These are phyloP conservation scores for Tokudaia tokunoshimensis DNA, from an alignment of 2,797 vertebrate species.

Conservation along the genomic window DNA sequence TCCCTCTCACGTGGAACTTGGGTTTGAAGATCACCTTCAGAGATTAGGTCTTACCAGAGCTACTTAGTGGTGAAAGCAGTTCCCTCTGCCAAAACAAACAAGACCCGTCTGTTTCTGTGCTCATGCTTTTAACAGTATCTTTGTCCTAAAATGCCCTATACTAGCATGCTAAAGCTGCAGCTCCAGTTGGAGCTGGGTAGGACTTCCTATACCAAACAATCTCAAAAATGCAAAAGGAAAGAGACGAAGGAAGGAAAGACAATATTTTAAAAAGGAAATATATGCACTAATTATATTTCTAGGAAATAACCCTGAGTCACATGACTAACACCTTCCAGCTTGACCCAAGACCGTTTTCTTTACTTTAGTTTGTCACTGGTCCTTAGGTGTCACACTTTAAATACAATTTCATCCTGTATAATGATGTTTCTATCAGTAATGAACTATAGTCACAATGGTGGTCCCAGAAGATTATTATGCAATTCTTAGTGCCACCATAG, in stretches of 20 bases:
- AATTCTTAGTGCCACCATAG: neutral
- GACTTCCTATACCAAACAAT: constrained; percentile 49
- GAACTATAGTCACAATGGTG: neutral
- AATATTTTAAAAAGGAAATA: constrained; percentile 17
- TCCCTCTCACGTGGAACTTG: constrained; percentile 31
- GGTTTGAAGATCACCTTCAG: constrained; percentile 56
- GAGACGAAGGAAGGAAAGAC: neutral
- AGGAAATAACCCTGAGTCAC: constrained; percentile 31
- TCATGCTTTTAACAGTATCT: constrained; percentile 64
- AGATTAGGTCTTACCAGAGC: constrained; percentile 55
- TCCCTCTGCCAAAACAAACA: constrained; percentile 69
- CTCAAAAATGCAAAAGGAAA: constrained; percentile 36
- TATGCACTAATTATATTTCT: constrained; percentile 30
- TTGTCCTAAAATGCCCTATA: constrained; percentile 68
- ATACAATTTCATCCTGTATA: neutral
- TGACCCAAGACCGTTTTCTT: constrained; percentile 10
- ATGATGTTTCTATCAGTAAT: neutral
- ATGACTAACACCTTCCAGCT: constrained; percentile 31
- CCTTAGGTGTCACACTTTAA: constrained; percentile 10
- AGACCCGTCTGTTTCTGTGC: constrained; percentile 60
- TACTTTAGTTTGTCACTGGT: constrained; percentile 14
- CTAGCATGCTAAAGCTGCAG: constrained; percentile 57
- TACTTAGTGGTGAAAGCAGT: constrained; percentile 48
- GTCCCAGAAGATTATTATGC: neutral
- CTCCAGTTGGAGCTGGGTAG: constrained; percentile 17